A percentile compares a stretch with the other conserved stretches of the same genome.
Evolutionary conservation across 2,888 invertebrate genomes (phyloP).

Genomic region (Lissocephala sabroskyi): DNA sequence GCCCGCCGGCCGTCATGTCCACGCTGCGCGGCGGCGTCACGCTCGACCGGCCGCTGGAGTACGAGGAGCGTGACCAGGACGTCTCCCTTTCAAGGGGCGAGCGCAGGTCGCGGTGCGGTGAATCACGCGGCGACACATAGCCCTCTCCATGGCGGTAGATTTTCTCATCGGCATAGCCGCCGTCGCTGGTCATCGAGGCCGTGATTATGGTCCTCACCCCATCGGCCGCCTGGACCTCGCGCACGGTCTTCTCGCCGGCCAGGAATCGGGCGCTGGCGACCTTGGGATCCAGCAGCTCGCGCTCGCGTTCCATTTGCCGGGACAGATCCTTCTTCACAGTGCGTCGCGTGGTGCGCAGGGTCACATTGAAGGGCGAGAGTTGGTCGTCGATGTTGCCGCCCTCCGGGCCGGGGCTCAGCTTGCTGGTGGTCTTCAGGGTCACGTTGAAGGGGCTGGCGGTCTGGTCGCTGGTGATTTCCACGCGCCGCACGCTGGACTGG

Average conservation of each 20-base stretch:
- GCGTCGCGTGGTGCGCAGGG: slow-evolving; percentile 51
- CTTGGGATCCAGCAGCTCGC: slow-evolving; percentile 75
- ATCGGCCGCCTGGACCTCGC: slow-evolving; percentile 74
- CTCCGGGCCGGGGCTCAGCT: slow-evolving; percentile 51
- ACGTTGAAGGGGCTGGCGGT: slow-evolving; percentile 68
- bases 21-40: slow-evolving; percentile 62
- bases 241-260: slow-evolving; percentile 80
- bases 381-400: slow-evolving; percentile 47
- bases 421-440: slow-evolving; percentile 73
- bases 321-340: slow-evolving; percentile 36
- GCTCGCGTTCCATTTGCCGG: slow-evolving; percentile 43
- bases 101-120: slow-evolving; percentile 40
- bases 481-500: slow-evolving; percentile 73
- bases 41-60: slow-evolving; percentile 55
- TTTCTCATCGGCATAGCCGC: slow-evolving; percentile 64
- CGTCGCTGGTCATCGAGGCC: slow-evolving; percentile 65
- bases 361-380: slow-evolving; percentile 63
- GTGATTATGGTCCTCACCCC: slow-evolving; percentile 70
- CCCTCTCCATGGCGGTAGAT: slow-evolving; percentile 68
- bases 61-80: slow-evolving; percentile 52
- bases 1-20: slow-evolving; percentile 67
- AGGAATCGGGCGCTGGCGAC: slow-evolving; percentile 78
- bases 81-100: slow-evolving; percentile 49
- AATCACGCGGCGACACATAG: slow-evolving; percentile 60
- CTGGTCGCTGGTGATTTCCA: slow-evolving; percentile 59